phyloP scores from a whole-genome alignment of 2,797 vertebrate species.

The Sparus aurata region DNA sequence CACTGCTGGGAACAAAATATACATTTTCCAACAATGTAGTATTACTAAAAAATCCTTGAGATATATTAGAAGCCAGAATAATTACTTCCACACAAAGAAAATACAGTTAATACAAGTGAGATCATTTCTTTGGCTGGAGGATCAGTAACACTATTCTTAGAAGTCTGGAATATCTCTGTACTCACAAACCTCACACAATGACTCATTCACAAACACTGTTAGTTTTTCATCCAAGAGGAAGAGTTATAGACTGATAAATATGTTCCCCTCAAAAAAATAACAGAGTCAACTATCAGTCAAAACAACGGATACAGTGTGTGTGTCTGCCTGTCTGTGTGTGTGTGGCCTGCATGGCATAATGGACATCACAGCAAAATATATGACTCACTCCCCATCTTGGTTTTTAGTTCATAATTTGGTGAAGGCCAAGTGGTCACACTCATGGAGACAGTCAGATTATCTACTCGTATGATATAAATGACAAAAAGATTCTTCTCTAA shows the following conservation, averaged over 20 bases:
- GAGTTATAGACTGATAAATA: constrained; percentile 22
- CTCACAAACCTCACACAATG: constrained; percentile 30
- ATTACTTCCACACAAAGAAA: background rate
- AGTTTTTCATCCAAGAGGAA: constrained; percentile 17
- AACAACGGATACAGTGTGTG: constrained; percentile 18
- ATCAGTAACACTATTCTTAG: constrained; percentile 26
- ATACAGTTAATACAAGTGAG: constrained; percentile 14
- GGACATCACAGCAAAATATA: constrained; percentile 10
- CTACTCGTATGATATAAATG: no score
- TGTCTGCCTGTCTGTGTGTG: background rate
- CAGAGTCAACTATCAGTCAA: constrained; percentile 10
- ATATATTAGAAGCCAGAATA: constrained; percentile 4
- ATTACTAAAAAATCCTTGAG: background rate
- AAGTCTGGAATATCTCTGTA: constrained; percentile 29
- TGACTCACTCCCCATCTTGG: background rate
- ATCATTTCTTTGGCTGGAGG: constrained; percentile 24
- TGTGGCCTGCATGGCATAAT: background rate
- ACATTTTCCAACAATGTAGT: background rate
- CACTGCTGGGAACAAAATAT: background rate
- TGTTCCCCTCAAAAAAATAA: constrained; percentile 15
- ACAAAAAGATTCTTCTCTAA: no score
- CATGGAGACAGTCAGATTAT: background rate
- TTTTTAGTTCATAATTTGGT: background rate
- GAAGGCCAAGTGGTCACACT: background rate
- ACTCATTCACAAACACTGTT: constrained; percentile 39